Conservation (phyloP, 2,797 vertebrate species). For the Poeciliopsis paucimaculata region DNA sequence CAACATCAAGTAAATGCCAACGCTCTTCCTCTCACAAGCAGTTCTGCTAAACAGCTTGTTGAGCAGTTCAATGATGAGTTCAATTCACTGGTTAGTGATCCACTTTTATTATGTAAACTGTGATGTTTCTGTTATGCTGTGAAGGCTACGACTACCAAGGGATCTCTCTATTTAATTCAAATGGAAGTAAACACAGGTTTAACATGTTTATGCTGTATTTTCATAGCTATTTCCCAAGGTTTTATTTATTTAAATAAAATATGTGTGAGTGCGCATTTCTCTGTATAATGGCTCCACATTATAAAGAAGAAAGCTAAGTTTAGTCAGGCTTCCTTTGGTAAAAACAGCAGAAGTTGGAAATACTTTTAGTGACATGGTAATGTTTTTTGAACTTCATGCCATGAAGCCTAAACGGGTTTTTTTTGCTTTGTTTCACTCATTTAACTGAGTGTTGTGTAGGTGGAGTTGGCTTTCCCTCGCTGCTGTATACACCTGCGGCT, state of each 20-base stretch:
- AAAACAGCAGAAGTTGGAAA: background rate
- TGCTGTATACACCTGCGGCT: background rate
- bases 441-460: background rate
- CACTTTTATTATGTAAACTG: slow-evolving; percentile 53
- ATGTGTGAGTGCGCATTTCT: background rate
- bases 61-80: slow-evolving; percentile 42
- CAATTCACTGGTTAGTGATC: slow-evolving; percentile 48
- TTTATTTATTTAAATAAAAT: background rate
- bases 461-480: background rate
- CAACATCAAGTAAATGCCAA: slow-evolving; percentile 67
- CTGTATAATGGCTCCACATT: background rate
- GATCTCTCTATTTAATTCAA: slow-evolving; percentile 31
- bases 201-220: slow-evolving; percentile 21
- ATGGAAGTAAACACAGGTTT: slow-evolving; percentile 12
- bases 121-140: slow-evolving; percentile 46
- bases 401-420: background rate
- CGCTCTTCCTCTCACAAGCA: slow-evolving; percentile 50
- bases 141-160: slow-evolving; percentile 21
- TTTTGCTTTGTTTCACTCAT: background rate
- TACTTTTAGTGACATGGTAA: background rate
- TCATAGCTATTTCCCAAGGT: slow-evolving; percentile 6
- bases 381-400: background rate
- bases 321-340: background rate
- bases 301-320: background rate
- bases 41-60: slow-evolving; percentile 51